These are phyloP conservation scores for Trichopria drosophilae DNA, from an alignment of 2,888 invertebrate genomes.

Conservation along the genomic window DNA sequence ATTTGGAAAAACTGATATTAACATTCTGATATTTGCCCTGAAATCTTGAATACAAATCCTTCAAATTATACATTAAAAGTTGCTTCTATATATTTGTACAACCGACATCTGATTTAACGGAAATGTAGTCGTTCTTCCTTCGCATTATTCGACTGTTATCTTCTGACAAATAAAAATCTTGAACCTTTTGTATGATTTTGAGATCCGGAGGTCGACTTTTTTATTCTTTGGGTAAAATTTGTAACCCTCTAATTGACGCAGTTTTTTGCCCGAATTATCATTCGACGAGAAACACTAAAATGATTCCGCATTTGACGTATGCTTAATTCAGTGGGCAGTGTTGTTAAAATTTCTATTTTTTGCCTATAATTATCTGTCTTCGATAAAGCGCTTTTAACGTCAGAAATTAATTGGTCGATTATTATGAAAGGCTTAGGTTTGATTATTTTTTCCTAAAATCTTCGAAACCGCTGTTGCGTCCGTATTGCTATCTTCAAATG, in stretches of 20 bases:
- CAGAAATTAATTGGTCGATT: constrained; percentile 4
- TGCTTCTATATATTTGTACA: constrained; percentile 1
- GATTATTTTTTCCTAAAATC: background rate
- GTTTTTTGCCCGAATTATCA: constrained; percentile 2
- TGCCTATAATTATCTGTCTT: background rate
- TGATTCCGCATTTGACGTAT: too few species aligned
- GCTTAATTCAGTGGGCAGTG: constrained; percentile 9
- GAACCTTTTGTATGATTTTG: constrained; percentile 2
- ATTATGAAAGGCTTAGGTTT: background rate
- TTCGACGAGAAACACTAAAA: too few species aligned
- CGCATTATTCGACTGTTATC: too few species aligned
- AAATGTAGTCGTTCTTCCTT: constrained; percentile 1
- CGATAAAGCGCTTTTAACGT: background rate
- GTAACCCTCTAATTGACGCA: background rate
- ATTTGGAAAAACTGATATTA: constrained; percentile 6
- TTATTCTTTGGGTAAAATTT: constrained; percentile 3
- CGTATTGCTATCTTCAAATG: background rate
- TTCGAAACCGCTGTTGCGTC: background rate
- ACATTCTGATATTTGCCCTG: background rate
- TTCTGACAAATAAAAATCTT: constrained; percentile 1
- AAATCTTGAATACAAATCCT: background rate
- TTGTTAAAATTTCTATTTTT: constrained; percentile 6
- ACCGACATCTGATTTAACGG: constrained; percentile 7
- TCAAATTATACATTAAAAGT: constrained; percentile 4
- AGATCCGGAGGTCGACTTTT: constrained; percentile 3